These are phyloP conservation scores for Orius insidiosus DNA, from an alignment of 1,140 invertebrate genomes.

Conservation along the genomic window DNA sequence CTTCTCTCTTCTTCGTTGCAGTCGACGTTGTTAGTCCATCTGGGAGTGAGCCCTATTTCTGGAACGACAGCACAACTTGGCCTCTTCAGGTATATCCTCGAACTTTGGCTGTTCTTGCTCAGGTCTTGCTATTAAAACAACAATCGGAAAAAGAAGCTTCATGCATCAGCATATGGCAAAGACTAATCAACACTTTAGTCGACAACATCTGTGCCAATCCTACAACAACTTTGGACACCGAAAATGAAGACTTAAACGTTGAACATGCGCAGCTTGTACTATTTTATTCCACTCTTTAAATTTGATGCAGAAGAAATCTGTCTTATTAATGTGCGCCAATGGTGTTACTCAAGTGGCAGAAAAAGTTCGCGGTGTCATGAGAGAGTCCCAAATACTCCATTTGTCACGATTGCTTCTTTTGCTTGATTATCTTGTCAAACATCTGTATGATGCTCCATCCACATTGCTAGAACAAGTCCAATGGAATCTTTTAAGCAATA, in stretches of 20 bases:
- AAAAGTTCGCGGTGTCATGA: slow-evolving; percentile 24
- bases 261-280: slow-evolving; percentile 87
- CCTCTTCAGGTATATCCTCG: slow-evolving; percentile 69
- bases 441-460: slow-evolving; percentile 76
- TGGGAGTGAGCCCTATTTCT: slow-evolving; percentile 57
- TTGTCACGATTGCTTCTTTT: slow-evolving; percentile 68
- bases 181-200: slow-evolving; percentile 69
- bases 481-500: slow-evolving; percentile 65
- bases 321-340: slow-evolving; percentile 61
- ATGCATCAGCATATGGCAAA: slow-evolving; percentile 78
- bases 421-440: slow-evolving; percentile 90
- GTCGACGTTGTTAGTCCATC: slow-evolving; percentile 52
- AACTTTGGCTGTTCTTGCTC: slow-evolving; percentile 63
- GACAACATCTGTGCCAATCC: slow-evolving; percentile 51
- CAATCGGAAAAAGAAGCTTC: slow-evolving; percentile 76
- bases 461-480: slow-evolving; percentile 62
- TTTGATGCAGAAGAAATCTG: slow-evolving; percentile 89
- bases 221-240: slow-evolving; percentile 33
- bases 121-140: slow-evolving; percentile 60
- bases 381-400: slow-evolving; percentile 57
- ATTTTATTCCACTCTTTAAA: slow-evolving; percentile 88
- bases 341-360: slow-evolving; percentile 41
- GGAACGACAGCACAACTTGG: slow-evolving; percentile 36
- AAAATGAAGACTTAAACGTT: slow-evolving; percentile 79
- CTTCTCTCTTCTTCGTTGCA: slow-evolving; percentile 47